phyloP scores from a whole-genome alignment of 23 tunicate species.

The Halocynthia aurantium region DNA sequence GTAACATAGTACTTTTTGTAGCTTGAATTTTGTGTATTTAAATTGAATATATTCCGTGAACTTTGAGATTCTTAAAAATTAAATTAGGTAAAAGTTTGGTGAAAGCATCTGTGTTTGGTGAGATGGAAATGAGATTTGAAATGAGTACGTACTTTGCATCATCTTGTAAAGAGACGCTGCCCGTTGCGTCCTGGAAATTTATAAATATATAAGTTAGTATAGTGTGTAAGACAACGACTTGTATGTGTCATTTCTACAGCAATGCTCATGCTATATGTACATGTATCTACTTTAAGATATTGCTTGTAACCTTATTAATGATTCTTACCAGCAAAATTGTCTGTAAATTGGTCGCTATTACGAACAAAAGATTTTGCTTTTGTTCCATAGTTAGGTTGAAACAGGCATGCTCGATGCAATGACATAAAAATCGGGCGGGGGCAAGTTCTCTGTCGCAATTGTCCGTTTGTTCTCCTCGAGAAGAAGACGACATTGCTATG shows the following conservation, averaged over 20 bases:
- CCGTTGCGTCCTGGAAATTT: constrained; percentile 51
- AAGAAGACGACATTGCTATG: constrained; percentile 5
- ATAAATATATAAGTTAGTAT: neutral
- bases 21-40: no score
- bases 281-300: neutral
- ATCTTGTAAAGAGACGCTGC: constrained; percentile 71
- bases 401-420: constrained; percentile 63
- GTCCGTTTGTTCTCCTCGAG: neutral
- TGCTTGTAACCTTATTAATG: neutral
- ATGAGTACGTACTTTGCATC: constrained; percentile 47
- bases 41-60: neutral
- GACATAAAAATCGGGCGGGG: constrained; percentile 61
- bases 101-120: no score
- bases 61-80: neutral
- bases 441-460: constrained; percentile 18
- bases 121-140: no score
- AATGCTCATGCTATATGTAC: no score
- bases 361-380: constrained; percentile 45
- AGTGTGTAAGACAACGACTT: neutral
- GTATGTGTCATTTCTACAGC: no score
- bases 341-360: constrained; percentile 65
- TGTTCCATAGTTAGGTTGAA: constrained; percentile 46
- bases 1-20: no score
- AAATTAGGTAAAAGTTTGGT: no score
- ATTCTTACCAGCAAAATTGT: constrained; percentile 65